These are phyloP conservation scores for Crenuchus spilurus DNA, from an alignment of 2,797 vertebrate genomes.

Conservation along the genomic window DNA sequence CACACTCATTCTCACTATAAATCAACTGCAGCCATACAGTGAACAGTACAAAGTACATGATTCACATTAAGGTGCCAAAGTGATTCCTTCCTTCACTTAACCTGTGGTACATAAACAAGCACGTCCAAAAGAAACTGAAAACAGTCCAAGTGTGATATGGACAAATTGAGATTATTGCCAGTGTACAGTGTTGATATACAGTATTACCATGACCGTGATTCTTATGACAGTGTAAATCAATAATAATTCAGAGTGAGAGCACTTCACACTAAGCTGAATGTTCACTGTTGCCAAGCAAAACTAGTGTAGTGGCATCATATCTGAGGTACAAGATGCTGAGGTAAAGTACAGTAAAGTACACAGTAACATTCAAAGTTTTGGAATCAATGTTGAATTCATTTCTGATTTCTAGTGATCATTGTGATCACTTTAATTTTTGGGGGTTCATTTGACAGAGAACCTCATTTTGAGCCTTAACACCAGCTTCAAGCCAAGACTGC, in stretches of 20 bases:
- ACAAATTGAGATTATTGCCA: background rate
- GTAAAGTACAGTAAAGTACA: no score
- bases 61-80: conserved; percentile 24
- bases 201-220: conserved; percentile 2
- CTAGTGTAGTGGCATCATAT: background rate
- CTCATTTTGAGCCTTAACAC: no score
- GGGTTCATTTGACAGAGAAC: no score
- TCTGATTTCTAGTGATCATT: no score
- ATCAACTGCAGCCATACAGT: conserved; percentile 39
- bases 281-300: background rate
- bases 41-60: background rate
- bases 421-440: no score
- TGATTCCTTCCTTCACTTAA: background rate
- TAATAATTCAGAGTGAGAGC: conserved; percentile 1
- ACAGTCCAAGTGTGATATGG: conserved; percentile 2
- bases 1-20: conserved; percentile 42
- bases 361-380: no score
- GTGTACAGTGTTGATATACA: conserved; percentile 11
- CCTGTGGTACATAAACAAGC: background rate
- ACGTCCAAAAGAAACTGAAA: background rate
- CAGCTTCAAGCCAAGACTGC: no score
- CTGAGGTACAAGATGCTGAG: no score
- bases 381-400: no score
- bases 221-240: conserved; percentile 1
- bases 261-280: background rate